Base-by-base conservation (phyloP, 2,797 vertebrate species). In the Rhinogobio ventralis region DNA sequence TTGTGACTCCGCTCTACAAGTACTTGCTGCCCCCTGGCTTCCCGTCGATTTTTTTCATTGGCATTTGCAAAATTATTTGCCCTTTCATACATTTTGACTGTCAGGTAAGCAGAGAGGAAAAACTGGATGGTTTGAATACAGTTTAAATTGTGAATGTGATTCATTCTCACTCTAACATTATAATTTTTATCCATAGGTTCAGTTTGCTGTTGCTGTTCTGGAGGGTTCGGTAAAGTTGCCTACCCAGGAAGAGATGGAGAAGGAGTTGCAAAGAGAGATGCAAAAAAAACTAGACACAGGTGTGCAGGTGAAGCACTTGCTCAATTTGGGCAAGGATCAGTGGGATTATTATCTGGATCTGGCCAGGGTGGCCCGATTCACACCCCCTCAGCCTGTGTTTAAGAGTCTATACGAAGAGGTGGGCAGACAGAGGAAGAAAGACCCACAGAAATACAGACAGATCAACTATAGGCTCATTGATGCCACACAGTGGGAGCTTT, bases 1-100 rank as follows among this genome's bases (percentile, higher is more conserved):
- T 91, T 57, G 85, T 94, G 83, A 90, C 88, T 0, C 94, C 93
- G 0, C 91, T 96, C 7, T 96, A 96, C 87, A 93, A 87, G 62
- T 93, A 89, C 87, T 39, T 96, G 74, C 17, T 95, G 87, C 94
- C 94, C 0, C 95, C 95, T 0, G 90, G 87, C 25, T 94, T 94
- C 87, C 94, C 96, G 4, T 92, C 94, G 0, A 90, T 96, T 46
- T 92, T 95, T 91, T 94, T 96, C 86, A 90, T 96, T 0, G 94
- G 95, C 28, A 77, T 96, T 77, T 95, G 94, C 89, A 94, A 93
- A 84, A 85, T 89, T 17, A 94, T 96, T 88, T 93, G 94, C 83
- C 96, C 96, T 51, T 96, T 96, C 89, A 93, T 95, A 17, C 84
- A 94, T 84, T 96, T 95, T 87, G 68, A 96, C 90, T 94, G 91